Conservation (phyloP, 1,140 invertebrate genomes). For the Phymorhynchus buccinoides region DNA sequence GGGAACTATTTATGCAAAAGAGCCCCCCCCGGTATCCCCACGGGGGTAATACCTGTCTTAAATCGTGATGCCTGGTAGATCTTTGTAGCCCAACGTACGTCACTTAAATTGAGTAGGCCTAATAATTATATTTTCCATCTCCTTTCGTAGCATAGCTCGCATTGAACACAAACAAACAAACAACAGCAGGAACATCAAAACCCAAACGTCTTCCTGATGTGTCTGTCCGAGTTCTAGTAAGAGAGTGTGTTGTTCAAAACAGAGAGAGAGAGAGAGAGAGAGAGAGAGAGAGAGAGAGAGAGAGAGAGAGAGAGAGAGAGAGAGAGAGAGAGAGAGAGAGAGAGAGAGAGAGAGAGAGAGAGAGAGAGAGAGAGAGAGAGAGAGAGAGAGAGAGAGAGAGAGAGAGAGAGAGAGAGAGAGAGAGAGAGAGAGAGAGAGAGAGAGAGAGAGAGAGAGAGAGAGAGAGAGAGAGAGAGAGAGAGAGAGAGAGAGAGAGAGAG, state of each 20-base stretch:
- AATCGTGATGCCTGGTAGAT: no score
- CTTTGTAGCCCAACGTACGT: no score
- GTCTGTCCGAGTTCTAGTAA: not conserved
- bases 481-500: slow-evolving; percentile 27
- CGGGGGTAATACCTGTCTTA: no score
- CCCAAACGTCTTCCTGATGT: no score
- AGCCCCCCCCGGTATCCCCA: no score
- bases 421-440: not conserved
- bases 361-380: slow-evolving; percentile 5
- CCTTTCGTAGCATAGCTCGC: no score
- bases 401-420: slow-evolving; percentile 24
- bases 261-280: not conserved
- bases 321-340: not conserved
- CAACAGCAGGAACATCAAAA: no score
- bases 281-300: not conserved
- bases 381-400: slow-evolving; percentile 1
- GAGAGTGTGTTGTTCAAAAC: not conserved
- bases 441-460: not conserved
- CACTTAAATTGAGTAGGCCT: no score
- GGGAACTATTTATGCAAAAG: no score
- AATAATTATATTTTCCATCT: no score
- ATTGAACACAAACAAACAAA: no score
- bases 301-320: slow-evolving; percentile 7
- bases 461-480: slow-evolving; percentile 16
- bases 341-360: slow-evolving; percentile 11